Evolutionary conservation across 2,113 vertebrate species (phyloP).

Genomic region (Rhinoptilus africanus): DNA sequence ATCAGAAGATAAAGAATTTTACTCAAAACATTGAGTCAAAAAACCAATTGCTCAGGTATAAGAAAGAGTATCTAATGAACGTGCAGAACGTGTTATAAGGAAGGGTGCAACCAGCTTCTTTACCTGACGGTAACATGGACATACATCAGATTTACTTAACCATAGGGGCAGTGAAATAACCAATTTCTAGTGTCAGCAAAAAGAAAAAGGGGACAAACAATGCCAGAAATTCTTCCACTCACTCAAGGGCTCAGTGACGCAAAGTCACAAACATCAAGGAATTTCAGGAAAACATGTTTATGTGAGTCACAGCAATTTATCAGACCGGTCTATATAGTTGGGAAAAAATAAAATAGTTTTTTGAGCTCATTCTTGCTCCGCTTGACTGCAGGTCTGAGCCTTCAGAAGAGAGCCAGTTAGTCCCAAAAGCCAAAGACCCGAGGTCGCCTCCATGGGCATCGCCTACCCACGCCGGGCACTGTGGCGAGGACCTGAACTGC

Average conservation of each 20-base stretch:
- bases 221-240: neutral
- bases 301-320: neutral
- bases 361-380: neutral
- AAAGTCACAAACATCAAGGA: neutral
- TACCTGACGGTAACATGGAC: rapidly evolving
- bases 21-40: rapidly evolving
- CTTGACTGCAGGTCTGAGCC: neutral
- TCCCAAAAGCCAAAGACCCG: rapidly evolving
- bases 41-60: rapidly evolving
- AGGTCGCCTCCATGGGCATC: neutral
- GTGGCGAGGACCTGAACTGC: neutral
- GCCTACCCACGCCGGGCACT: rapidly evolving
- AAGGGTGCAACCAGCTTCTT: neutral
- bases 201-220: neutral
- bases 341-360: neutral
- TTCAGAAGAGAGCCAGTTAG: neutral
- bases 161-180: rapidly evolving
- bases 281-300: neutral
- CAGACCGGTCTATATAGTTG: rapidly evolving
- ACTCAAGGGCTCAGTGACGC: neutral
- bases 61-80: too few relatives aligned
- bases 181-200: rapidly evolving
- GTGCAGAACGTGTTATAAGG: rapidly evolving
- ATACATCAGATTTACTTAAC: neutral
- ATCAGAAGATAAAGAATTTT: neutral